phyloP scores from a whole-genome alignment of 2,113 vertebrate species.

The Tautogolabrus adspersus region DNA sequence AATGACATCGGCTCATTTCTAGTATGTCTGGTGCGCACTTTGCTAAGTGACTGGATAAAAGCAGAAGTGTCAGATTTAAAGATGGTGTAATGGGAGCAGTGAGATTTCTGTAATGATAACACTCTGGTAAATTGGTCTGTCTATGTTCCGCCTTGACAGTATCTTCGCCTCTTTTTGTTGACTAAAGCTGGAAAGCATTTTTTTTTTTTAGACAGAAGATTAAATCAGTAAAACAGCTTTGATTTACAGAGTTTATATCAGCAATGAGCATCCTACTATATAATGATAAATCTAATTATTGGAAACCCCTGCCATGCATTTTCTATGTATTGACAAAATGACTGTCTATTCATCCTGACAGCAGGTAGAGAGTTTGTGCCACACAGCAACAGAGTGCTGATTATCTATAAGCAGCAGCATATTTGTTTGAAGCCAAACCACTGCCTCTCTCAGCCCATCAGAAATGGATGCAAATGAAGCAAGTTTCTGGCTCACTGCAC shows the following conservation, averaged over 20 bases:
- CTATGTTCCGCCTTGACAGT: slow-evolving; percentile 35
- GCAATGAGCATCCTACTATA: slow-evolving; percentile 35
- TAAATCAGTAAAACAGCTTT: slow-evolving; percentile 44
- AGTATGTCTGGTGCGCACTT: slow-evolving; percentile 18
- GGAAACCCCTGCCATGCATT: slow-evolving; percentile 41
- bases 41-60: slow-evolving; percentile 36
- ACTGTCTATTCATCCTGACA: slow-evolving; percentile 62
- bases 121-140: slow-evolving; percentile 37
- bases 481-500: slow-evolving; percentile 73
- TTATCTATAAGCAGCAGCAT: slow-evolving; percentile 69
- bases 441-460: slow-evolving; percentile 68
- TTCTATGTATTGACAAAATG: slow-evolving; percentile 69
- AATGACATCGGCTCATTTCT: slow-evolving; percentile 38
- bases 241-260: slow-evolving; percentile 43
- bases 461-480: slow-evolving; percentile 72
- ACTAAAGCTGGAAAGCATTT: slow-evolving; percentile 36
- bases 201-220: slow-evolving; percentile 16
- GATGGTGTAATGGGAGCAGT: slow-evolving; percentile 34
- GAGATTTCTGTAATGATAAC: slow-evolving; percentile 49
- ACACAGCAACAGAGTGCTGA: slow-evolving; percentile 65
- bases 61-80: slow-evolving; percentile 37
- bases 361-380: slow-evolving; percentile 63
- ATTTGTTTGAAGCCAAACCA: slow-evolving; percentile 67
- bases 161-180: slow-evolving; percentile 33
- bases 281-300: slow-evolving; percentile 66